phyloP scores from a whole-genome alignment of 2,797 vertebrate genomes.

The Alauda arvensis region DNA sequence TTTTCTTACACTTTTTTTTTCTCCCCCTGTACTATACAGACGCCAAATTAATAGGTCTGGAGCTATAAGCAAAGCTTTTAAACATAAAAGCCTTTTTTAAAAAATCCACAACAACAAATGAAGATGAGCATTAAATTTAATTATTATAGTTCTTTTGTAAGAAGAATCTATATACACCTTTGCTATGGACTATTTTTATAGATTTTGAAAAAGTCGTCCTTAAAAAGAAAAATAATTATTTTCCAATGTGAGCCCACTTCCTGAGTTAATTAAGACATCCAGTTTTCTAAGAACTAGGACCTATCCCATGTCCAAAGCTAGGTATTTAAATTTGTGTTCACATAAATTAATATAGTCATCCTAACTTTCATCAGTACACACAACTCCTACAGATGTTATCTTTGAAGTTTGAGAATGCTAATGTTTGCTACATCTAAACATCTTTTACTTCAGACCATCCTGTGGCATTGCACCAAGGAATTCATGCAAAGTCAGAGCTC shows the following conservation, averaged over 20 bases:
- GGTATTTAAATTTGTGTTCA: background rate
- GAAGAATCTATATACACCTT: background rate
- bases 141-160: background rate
- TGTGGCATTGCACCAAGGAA: background rate
- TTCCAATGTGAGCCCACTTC: background rate
- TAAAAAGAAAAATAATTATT: background rate
- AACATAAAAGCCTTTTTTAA: background rate
- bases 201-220: background rate
- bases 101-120: rapidly evolving
- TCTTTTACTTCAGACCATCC: background rate
- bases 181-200: background rate
- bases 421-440: background rate
- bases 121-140: background rate
- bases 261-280: background rate
- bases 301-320: background rate
- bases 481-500: background rate
- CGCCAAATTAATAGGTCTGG: background rate
- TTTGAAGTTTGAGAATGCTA: background rate
- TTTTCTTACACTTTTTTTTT: background rate
- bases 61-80: background rate
- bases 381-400: background rate
- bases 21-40: background rate
- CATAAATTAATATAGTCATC: background rate
- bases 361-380: background rate
- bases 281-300: background rate